phyloP scores from a whole-genome alignment of 2,113 vertebrate species.

The Pygoscelis adeliae region DNA sequence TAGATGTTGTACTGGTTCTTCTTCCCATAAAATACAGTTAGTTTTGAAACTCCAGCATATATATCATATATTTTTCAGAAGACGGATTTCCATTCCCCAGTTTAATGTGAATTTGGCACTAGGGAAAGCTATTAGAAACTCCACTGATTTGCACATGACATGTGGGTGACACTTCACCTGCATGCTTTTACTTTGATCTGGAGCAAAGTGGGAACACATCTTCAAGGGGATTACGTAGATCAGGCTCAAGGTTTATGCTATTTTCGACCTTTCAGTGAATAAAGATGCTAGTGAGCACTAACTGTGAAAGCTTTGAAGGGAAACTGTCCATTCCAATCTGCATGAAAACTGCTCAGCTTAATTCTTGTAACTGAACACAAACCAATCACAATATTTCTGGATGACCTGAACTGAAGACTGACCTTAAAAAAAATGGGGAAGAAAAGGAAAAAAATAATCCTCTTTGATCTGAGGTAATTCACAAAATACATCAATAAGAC shows the following conservation, averaged over 20 bases:
- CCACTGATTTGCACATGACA: neutral
- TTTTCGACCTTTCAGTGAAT: neutral
- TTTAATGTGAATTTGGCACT: neutral
- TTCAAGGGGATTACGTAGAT: neutral
- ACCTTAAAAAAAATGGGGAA: fast-evolving
- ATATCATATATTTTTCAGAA: neutral
- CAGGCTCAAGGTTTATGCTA: conserved; percentile 13
- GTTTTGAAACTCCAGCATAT: neutral
- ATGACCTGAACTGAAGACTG: neutral
- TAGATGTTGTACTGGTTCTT: neutral
- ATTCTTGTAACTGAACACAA: neutral
- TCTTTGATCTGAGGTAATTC: neutral
- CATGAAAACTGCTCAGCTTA: neutral
- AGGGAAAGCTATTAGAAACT: neutral
- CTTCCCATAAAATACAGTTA: neutral
- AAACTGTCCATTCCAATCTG: neutral
- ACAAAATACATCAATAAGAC: neutral
- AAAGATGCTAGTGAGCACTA: neutral
- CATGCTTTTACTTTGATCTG: neutral
- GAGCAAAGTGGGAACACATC: neutral
- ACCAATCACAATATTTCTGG: neutral
- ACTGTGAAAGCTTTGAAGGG: neutral
- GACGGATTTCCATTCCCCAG: neutral
- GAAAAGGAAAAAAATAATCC: fast-evolving
- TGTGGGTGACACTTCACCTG: conserved; percentile 17